phyloP scores from a whole-genome alignment of 2,113 vertebrate species.

The Galemys pyrenaicus region DNA sequence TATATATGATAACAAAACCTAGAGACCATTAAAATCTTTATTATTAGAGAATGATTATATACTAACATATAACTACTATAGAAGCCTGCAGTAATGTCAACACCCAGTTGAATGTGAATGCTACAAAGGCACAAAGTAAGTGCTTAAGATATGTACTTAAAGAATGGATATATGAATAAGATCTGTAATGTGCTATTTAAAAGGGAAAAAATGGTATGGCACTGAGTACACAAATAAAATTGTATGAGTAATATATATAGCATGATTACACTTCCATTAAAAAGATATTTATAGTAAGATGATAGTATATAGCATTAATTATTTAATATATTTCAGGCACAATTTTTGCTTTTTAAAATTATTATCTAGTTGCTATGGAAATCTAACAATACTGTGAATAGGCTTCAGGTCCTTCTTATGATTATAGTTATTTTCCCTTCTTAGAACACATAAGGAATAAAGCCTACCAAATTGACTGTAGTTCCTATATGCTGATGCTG shows the following conservation, averaged over 20 bases:
- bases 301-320: neutral
- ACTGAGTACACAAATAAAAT: neutral
- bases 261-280: neutral
- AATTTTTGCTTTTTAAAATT: constrained; percentile 5
- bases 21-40: neutral
- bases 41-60: constrained; percentile 3
- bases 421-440: neutral
- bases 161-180: constrained; percentile 6
- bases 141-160: neutral
- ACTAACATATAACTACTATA: neutral
- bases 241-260: neutral
- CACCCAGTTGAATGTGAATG: neutral
- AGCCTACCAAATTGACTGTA: neutral
- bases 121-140: neutral
- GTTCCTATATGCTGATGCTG: neutral
- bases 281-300: neutral
- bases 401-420: neutral
- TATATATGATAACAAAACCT: neutral
- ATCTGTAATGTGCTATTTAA: neutral
- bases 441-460: neutral
- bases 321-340: neutral
- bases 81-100: neutral
- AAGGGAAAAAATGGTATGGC: neutral
- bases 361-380: neutral
- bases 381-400: neutral